Conservation (phyloP, 1,140 invertebrate genomes). For the Ladona fulva region DNA sequence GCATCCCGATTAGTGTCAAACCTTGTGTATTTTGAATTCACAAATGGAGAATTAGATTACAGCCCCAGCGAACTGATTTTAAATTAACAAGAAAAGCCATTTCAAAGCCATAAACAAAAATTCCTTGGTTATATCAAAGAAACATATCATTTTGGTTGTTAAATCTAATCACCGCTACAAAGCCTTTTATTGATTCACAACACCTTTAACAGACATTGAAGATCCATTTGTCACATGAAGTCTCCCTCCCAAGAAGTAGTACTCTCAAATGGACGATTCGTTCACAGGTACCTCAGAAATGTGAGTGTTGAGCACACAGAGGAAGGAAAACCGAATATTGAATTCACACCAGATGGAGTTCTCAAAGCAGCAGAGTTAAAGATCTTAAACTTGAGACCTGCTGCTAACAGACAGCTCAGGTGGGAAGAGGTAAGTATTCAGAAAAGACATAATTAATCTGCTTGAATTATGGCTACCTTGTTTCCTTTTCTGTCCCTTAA, state of each 20-base stretch:
- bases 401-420: constrained; percentile 62
- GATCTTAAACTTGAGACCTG: constrained; percentile 83
- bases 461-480: no score
- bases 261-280: background rate
- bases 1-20: no score
- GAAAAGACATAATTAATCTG: no score
- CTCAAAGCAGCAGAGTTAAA: constrained; percentile 76
- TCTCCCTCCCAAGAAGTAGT: no score
- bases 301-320: constrained; percentile 70
- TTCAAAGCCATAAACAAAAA: no score
- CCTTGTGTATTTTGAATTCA: no score
- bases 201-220: background rate
- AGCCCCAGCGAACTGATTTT: no score
- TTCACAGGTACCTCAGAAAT: constrained; percentile 66
- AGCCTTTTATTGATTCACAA: background rate
- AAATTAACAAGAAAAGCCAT: no score
- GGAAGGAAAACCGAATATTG: constrained; percentile 62
- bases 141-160: background rate
- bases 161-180: background rate
- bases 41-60: no score
- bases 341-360: constrained; percentile 83
- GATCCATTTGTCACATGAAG: background rate
- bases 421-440: constrained; percentile 75
- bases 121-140: background rate
- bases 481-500: no score